Percentiles rank a stretch among this genome's conserved stretches.
Conservation (phyloP, 2,797 vertebrate species). For the Sylvia borin region DNA sequence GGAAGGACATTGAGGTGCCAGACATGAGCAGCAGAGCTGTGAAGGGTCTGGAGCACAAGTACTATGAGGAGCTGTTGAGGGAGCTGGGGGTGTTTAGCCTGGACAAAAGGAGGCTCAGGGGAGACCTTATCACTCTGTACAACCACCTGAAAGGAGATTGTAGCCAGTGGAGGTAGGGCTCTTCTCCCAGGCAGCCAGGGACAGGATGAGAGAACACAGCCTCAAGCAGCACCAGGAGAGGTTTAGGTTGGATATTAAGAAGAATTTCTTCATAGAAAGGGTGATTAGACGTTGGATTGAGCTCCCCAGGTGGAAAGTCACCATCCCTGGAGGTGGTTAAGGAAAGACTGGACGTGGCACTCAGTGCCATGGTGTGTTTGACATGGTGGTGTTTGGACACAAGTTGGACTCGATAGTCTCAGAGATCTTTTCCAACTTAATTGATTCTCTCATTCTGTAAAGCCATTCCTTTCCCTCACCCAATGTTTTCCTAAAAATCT, state of each 20-base stretch:
- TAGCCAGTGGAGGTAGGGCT: accelerated
- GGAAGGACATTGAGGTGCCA: not conserved
- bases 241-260: not conserved
- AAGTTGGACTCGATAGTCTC: accelerated
- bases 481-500: not conserved
- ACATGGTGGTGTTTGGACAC: not conserved
- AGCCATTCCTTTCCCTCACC: not conserved
- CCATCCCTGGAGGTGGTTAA: not conserved
- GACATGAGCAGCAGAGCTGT: not conserved
- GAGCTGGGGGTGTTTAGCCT: not conserved
- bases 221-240: not conserved
- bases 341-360: accelerated
- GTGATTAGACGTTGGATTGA: not conserved
- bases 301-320: not conserved
- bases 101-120: not conserved
- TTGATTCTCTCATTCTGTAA: not conserved
- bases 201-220: not conserved
- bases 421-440: not conserved
- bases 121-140: too few species aligned
- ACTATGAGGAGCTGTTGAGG: not conserved
- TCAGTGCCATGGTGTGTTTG: not conserved
- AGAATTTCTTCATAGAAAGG: not conserved
- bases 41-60: not conserved
- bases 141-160: not conserved
- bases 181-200: not conserved